These are phyloP conservation scores for Oxystoma pomonae DNA, from an alignment of 2,888 invertebrate genomes.

Conservation along the genomic window DNA sequence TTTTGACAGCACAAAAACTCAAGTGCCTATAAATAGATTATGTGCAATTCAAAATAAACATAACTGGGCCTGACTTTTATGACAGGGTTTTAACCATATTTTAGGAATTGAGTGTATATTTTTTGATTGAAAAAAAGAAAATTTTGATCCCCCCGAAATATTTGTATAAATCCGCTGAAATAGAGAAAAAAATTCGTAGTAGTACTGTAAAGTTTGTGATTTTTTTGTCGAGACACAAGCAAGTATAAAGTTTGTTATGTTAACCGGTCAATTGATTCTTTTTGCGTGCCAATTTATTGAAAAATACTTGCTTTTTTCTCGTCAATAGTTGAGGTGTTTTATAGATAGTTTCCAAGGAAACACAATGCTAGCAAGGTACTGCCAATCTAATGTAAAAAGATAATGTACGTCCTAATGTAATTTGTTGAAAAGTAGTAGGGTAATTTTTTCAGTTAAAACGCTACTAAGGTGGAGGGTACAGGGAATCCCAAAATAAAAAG, in stretches of 20 bases:
- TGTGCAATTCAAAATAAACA: conserved; percentile 45
- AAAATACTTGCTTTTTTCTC: background rate
- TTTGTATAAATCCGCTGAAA: conserved; percentile 42
- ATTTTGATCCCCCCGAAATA: conserved; percentile 40
- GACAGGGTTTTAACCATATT: conserved; percentile 39
- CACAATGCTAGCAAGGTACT: conserved; percentile 49
- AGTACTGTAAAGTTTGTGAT: conserved; percentile 35
- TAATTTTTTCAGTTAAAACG: too few species aligned
- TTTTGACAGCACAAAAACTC: conserved; percentile 32
- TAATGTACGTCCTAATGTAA: conserved; percentile 44
- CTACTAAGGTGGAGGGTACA: too few species aligned
- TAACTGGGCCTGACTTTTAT: conserved; percentile 46
- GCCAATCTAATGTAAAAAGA: conserved; percentile 50
- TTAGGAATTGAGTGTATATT: conserved; percentile 37
- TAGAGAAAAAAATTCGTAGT: conserved; percentile 34
- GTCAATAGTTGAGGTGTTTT: background rate
- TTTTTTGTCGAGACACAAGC: conserved; percentile 36
- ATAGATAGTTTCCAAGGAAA: background rate
- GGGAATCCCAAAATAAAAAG: too few species aligned
- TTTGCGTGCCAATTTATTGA: too few species aligned
- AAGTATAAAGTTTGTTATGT: background rate
- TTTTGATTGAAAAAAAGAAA: conserved; percentile 22
- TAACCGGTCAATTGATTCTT: too few species aligned
- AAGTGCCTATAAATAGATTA: conserved; percentile 45
- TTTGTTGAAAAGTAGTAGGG: conserved; percentile 42